Evolutionary conservation across 2,797 vertebrate species (phyloP).

Genomic region (Melanotaenia parkinsoni): DNA sequence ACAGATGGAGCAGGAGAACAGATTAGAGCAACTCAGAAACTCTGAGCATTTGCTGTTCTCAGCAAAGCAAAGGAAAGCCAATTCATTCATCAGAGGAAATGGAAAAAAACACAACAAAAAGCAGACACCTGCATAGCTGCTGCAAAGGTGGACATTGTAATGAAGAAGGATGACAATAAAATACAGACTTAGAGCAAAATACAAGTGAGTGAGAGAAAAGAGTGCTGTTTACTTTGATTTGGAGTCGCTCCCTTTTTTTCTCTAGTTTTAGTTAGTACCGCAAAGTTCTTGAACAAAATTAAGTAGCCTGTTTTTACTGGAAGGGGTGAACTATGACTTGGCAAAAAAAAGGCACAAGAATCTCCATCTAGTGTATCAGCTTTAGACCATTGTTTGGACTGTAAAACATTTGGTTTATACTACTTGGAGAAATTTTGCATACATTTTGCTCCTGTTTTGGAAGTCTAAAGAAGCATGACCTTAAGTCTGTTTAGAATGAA

Average conservation of each 20-base stretch:
- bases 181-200: constrained; percentile 4
- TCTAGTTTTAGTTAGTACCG: neutral
- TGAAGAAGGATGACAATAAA: neutral
- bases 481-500: constrained; percentile 23
- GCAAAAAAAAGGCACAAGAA: neutral
- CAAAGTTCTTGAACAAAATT: constrained; percentile 14
- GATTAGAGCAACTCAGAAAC: constrained; percentile 62
- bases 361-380: constrained; percentile 25
- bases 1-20: constrained; percentile 67
- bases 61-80: constrained; percentile 65
- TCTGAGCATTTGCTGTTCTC: constrained; percentile 51
- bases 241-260: constrained; percentile 12
- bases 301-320: constrained; percentile 34
- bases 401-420: constrained; percentile 36
- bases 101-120: constrained; percentile 35
- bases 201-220: neutral
- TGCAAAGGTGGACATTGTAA: constrained; percentile 44
- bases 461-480: constrained; percentile 30
- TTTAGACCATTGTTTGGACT: constrained; percentile 45
- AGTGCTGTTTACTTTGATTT: neutral
- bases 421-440: constrained; percentile 9
- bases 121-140: constrained; percentile 60
- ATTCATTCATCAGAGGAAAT: constrained; percentile 69
- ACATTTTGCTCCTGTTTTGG: constrained; percentile 38
- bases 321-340: constrained; percentile 14